Conservation (phyloP, 2,888 invertebrate genomes). For the Stenchaetothrips biformis region DNA sequence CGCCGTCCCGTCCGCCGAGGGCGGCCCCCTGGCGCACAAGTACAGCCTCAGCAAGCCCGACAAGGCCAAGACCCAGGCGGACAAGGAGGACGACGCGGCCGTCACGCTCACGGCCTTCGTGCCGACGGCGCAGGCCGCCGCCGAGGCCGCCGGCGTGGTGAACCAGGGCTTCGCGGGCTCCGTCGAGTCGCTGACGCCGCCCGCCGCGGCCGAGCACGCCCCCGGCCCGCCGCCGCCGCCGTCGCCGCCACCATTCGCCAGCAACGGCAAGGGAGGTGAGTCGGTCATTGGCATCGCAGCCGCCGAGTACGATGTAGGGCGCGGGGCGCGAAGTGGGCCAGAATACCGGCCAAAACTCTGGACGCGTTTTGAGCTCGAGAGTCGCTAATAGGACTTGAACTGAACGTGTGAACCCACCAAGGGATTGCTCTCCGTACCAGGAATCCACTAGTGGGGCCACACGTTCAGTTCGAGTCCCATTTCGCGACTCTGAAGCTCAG, state of each 20-base stretch:
- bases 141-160: not conserved
- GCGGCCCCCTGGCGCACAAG: not conserved
- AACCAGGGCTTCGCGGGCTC: not conserved
- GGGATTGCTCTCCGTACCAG: too few species aligned
- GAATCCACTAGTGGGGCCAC: too few species aligned
- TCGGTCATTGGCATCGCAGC: not conserved
- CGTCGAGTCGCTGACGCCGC: not conserved
- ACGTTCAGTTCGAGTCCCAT: too few species aligned
- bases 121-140: not conserved
- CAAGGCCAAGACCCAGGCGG: not conserved
- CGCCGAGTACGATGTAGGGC: not conserved
- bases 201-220: not conserved
- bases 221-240: not conserved
- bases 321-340: too few species aligned
- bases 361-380: too few species aligned
- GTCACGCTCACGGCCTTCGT: conserved; percentile 1
- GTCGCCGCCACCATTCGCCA: not conserved
- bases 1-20: not conserved
- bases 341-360: too few species aligned
- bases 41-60: not conserved
- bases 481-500: too few species aligned
- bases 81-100: not conserved
- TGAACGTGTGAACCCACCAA: too few species aligned
- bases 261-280: not conserved
- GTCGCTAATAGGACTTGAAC: too few species aligned